Conservation (phyloP, 2,888 invertebrate genomes). For the Rutpela maculata region DNA sequence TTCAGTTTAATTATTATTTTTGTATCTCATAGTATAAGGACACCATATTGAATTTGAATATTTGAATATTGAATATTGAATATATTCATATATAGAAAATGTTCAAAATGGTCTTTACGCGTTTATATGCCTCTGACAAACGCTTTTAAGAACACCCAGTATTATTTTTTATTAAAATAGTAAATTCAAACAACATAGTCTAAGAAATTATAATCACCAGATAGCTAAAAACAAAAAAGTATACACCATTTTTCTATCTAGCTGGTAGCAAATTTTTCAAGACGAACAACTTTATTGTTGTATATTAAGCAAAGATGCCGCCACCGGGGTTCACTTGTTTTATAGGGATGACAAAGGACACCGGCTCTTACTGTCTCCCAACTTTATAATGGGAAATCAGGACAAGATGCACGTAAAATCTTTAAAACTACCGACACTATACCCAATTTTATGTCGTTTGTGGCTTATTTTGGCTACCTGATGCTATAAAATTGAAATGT, state of each 20-base stretch:
- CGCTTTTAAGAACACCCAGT: too few relatives aligned
- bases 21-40: too few relatives aligned
- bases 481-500: constrained; percentile 52
- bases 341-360: constrained; percentile 26
- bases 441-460: constrained; percentile 37
- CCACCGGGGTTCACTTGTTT: constrained; percentile 31
- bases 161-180: too few relatives aligned
- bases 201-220: too few relatives aligned
- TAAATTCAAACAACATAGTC: too few relatives aligned
- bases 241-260: not conserved
- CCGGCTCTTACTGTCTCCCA: constrained; percentile 27
- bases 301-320: constrained; percentile 4
- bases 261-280: constrained; percentile 23
- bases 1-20: too few relatives aligned
- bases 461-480: constrained; percentile 49
- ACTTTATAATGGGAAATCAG: constrained; percentile 39
- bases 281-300: constrained; percentile 12
- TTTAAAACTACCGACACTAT: constrained; percentile 9
- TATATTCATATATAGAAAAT: too few relatives aligned
- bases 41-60: too few relatives aligned
- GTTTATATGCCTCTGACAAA: too few relatives aligned
- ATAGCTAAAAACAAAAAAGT: too few relatives aligned
- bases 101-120: too few relatives aligned
- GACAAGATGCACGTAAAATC: constrained; percentile 37
- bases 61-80: too few relatives aligned